A percentile compares a stretch with the other conserved stretches of the same genome.
These are phyloP conservation scores for Stichodactyla mertensii DNA, from an alignment of 64 coral and sea anemone species.

Conservation along the genomic window DNA sequence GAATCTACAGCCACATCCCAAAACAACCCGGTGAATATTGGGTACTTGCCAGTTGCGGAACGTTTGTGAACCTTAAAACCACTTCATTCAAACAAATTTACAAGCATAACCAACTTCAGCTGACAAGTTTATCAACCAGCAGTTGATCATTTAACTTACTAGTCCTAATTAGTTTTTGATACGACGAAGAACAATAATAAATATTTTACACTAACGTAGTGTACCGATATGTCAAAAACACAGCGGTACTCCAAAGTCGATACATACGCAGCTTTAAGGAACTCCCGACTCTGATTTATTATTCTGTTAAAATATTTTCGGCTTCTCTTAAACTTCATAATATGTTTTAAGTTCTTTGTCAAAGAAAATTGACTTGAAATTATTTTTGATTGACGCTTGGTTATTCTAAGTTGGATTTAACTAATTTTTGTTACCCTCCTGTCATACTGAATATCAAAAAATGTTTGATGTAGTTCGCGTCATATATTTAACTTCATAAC, in stretches of 20 bases:
- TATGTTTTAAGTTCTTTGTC: conserved; percentile 2
- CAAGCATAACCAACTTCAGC: neutral
- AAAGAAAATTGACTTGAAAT: neutral
- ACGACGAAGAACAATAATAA: neutral
- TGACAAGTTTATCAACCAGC: neutral
- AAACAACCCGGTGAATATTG: neutral
- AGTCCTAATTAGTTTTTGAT: conserved; percentile 4
- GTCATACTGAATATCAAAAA: neutral
- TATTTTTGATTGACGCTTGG: neutral
- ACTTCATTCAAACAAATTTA: neutral
- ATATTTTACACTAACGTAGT: neutral
- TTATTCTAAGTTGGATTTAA: neutral
- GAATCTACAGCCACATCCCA: neutral
- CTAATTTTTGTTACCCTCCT: neutral
- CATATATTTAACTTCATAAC: neutral
- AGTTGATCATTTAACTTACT: neutral
- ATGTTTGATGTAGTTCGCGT: neutral
- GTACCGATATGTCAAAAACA: neutral
- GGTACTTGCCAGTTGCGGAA: conserved; percentile 4
- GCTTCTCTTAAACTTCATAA: neutral
- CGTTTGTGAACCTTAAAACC: neutral
- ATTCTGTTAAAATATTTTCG: conserved; percentile 8
- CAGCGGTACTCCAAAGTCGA: neutral
- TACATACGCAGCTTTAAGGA: neutral
- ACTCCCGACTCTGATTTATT: neutral